phyloP scores from a whole-genome alignment of 1,140 invertebrate species.

The Sesamia nonagrioides region DNA sequence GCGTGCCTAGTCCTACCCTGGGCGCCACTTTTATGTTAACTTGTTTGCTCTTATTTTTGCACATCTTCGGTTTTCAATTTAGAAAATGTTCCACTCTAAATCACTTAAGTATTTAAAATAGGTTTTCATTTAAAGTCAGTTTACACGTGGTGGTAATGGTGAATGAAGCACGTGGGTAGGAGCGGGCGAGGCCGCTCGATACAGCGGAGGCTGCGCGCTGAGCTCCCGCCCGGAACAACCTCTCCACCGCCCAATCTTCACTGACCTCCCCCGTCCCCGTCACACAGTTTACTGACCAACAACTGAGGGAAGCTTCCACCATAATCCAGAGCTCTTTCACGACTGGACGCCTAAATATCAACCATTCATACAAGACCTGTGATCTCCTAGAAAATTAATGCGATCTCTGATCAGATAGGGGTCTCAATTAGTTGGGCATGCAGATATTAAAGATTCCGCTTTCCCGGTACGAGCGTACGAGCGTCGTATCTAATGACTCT shows the following conservation, averaged over 20 bases:
- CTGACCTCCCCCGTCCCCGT: slow-evolving; percentile 59
- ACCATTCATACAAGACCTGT: slow-evolving; percentile 67
- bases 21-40: not conserved
- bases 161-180: slow-evolving; percentile 80
- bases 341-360: slow-evolving; percentile 45
- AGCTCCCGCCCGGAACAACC: slow-evolving; percentile 71
- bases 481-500: slow-evolving; percentile 55
- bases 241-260: slow-evolving; percentile 53
- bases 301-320: slow-evolving; percentile 36
- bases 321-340: slow-evolving; percentile 54
- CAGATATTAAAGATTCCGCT: slow-evolving; percentile 58
- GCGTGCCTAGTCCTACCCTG: not conserved
- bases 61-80: not conserved
- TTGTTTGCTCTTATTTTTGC: not conserved
- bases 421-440: slow-evolving; percentile 58
- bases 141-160: slow-evolving; percentile 75
- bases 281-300: slow-evolving; percentile 53
- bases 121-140: slow-evolving; percentile 46
- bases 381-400: slow-evolving; percentile 61
- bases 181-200: slow-evolving; percentile 80
- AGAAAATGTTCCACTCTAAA: not conserved
- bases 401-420: slow-evolving; percentile 52
- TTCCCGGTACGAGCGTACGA: slow-evolving; percentile 53
- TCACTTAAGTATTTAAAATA: not conserved
- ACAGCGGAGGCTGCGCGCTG: slow-evolving; percentile 83